phyloP scores from a whole-genome alignment of 2,797 vertebrate genomes.

The Coregonus sp. region DNA sequence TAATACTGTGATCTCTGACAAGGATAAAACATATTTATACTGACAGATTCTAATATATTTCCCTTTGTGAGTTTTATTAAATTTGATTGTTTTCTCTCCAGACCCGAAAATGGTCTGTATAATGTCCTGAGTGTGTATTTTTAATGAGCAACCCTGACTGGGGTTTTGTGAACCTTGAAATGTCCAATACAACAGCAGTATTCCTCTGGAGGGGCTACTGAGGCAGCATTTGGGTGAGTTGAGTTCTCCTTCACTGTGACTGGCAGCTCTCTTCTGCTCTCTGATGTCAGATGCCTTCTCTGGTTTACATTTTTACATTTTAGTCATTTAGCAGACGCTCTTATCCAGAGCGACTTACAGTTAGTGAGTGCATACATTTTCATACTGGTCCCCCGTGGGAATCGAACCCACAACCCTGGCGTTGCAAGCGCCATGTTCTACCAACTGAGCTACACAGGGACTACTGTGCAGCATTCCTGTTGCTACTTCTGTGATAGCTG shows the following conservation, averaged over 20 bases:
- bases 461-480: neutral
- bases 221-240: neutral
- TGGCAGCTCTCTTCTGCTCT: constrained; percentile 1
- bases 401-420: too few relatives aligned
- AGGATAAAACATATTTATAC: neutral
- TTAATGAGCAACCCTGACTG: neutral
- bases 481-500: too few relatives aligned
- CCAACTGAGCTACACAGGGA: too few relatives aligned
- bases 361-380: too few relatives aligned
- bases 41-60: neutral
- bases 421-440: too few relatives aligned
- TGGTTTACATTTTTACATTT: too few relatives aligned
- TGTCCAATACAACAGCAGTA: neutral
- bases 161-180: neutral
- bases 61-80: neutral
- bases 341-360: too few relatives aligned
- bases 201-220: neutral
- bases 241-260: neutral
- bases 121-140: too few relatives aligned
- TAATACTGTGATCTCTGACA: neutral
- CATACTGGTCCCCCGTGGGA: too few relatives aligned
- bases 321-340: too few relatives aligned
- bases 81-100: neutral
- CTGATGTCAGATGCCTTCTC: neutral
- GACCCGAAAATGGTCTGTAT: neutral